phyloP scores from a whole-genome alignment of 1,140 invertebrate genomes.

The Drosophila lini region DNA sequence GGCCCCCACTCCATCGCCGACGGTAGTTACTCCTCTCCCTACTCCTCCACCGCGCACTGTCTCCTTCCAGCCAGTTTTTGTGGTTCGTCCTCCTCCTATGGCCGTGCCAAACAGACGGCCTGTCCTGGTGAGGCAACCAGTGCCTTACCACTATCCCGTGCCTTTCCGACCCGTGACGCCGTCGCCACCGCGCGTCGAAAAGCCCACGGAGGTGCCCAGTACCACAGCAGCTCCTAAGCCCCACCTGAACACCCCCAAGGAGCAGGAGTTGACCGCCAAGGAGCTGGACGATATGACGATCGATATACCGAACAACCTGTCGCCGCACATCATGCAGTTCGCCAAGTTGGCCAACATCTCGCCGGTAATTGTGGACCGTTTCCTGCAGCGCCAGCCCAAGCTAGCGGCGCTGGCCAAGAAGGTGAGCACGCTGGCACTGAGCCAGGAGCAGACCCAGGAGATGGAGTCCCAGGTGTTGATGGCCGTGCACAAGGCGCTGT shows the following conservation, averaged over 20 bases:
- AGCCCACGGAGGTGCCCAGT: constrained; percentile 15
- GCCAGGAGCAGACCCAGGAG: constrained; percentile 51
- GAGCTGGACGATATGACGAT: not conserved
- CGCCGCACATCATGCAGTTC: constrained; percentile 66
- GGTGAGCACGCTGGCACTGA: constrained; percentile 63
- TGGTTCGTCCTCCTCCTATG: constrained; percentile 33
- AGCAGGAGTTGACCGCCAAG: constrained; percentile 27
- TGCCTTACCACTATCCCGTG: constrained; percentile 76
- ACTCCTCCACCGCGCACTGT: not conserved
- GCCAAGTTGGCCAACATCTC: constrained; percentile 69
- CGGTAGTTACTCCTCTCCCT: constrained; percentile 7
- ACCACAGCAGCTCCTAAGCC: constrained; percentile 17
- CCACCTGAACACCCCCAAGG: constrained; percentile 59
- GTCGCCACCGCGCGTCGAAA: not conserved
- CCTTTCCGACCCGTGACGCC: constrained; percentile 47
- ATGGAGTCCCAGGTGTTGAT: constrained; percentile 67
- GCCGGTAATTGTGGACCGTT: constrained; percentile 50
- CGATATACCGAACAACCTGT: constrained; percentile 9
- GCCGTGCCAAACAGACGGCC: constrained; percentile 28
- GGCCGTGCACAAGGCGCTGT: constrained; percentile 64
- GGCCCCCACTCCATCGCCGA: constrained; percentile 2
- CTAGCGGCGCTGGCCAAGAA: constrained; percentile 71
- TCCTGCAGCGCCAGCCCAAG: constrained; percentile 73
- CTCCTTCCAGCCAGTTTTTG: constrained; percentile 37
- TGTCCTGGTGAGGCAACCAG: constrained; percentile 54